A percentile compares a stretch with the other conserved stretches of the same genome.
Conservation (phyloP, 2,797 vertebrate genomes). For the Saxicola maurus region DNA sequence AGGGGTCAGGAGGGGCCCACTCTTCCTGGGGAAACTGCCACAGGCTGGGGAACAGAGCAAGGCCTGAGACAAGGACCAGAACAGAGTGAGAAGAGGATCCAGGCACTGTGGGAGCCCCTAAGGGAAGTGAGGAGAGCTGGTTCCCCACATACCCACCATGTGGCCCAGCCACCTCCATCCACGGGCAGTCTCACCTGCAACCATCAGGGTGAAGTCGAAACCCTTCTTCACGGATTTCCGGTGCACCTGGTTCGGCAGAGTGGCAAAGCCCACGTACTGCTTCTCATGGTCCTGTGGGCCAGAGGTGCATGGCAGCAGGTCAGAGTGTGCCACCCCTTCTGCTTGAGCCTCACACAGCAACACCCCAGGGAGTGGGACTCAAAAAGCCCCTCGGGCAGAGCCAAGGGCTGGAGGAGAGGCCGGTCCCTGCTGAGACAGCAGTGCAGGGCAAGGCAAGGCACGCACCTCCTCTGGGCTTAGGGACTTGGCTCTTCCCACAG, state of each 20-base stretch:
- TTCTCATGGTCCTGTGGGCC: slow-evolving; percentile 82
- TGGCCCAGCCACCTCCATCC: not conserved
- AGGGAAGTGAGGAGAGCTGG: not conserved
- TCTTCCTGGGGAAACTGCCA: not conserved
- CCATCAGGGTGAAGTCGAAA: slow-evolving; percentile 96
- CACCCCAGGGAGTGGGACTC: not conserved
- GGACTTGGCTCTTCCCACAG: not conserved
- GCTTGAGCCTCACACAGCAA: not conserved
- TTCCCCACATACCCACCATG: accelerated
- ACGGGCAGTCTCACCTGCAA: slow-evolving; percentile 79
- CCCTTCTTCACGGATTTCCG: slow-evolving; percentile 97
- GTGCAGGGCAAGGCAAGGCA: not conserved
- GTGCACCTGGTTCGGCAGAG: slow-evolving; percentile 94
- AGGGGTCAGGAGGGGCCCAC: not conserved
- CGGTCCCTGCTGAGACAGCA: not conserved
- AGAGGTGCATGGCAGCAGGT: not conserved
- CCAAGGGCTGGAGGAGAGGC: not conserved
- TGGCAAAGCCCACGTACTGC: slow-evolving; percentile 95
- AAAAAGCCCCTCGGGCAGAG: not conserved
- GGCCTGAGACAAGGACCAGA: not conserved
- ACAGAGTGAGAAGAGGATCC: not conserved
- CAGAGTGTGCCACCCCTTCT: not conserved
- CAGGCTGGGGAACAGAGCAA: not conserved
- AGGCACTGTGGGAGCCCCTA: not conserved
- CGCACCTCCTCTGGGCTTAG: not conserved